Conservation (phyloP, 2,113 vertebrate genomes). For the Rafetus swinhoei region DNA sequence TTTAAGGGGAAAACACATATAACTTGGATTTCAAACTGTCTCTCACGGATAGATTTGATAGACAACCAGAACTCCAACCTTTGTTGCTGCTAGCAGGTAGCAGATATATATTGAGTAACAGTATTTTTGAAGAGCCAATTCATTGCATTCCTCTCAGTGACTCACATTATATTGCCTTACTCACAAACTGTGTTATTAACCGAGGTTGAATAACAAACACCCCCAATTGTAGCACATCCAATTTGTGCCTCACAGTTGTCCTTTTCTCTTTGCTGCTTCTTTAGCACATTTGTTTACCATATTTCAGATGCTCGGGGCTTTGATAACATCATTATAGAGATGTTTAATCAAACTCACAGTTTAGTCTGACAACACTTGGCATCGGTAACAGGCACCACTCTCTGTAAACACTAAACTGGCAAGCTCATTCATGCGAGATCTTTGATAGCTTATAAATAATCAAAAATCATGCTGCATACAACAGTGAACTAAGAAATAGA, state of each 20-base stretch:
- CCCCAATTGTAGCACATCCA: conserved; percentile 2
- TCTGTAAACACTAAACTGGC: conserved; percentile 43
- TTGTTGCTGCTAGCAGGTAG: background rate
- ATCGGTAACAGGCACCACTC: conserved; percentile 37
- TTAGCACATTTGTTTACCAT: conserved; percentile 22
- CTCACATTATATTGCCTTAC: background rate
- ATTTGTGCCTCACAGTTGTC: conserved; percentile 10
- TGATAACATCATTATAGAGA: conserved; percentile 47
- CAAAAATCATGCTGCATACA: conserved; percentile 15
- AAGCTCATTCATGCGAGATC: background rate
- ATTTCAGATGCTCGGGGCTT: conserved; percentile 26
- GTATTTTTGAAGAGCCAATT: background rate
- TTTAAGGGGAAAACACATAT: background rate
- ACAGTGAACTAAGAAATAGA: background rate
- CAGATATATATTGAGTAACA: background rate
- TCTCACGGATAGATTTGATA: background rate
- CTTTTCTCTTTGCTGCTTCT: conserved; percentile 35
- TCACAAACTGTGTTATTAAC: background rate
- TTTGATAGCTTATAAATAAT: conserved; percentile 38
- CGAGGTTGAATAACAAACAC: background rate
- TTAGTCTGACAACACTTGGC: conserved; percentile 51
- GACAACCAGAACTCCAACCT: background rate
- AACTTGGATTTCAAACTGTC: background rate
- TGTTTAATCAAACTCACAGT: conserved; percentile 50
- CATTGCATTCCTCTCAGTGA: background rate